Conservation (phyloP, 1,140 invertebrate species). For the Heliothis virescens region DNA sequence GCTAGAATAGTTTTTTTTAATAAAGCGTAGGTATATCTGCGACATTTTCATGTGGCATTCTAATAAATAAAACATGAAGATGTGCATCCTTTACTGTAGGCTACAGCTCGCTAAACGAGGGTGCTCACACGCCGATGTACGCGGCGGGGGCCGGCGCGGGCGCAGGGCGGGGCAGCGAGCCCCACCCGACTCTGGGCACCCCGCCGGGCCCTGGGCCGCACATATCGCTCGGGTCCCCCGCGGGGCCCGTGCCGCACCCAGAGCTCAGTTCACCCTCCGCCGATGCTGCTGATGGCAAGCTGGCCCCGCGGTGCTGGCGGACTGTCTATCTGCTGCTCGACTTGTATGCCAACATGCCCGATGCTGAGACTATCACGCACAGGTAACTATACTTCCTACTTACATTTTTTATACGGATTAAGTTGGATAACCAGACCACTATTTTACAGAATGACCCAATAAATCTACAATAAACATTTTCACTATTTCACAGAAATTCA, state of each 20-base stretch:
- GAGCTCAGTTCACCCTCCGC: conserved; percentile 59
- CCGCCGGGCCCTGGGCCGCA: conserved; percentile 47
- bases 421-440: too few relatives aligned
- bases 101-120: conserved; percentile 90
- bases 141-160: conserved; percentile 60
- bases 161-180: conserved; percentile 48
- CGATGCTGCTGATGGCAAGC: conserved; percentile 74
- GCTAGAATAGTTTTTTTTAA: too few relatives aligned
- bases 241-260: conserved; percentile 74
- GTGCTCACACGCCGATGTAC: conserved; percentile 90
- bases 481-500: neutral
- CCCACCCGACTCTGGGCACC: conserved; percentile 8
- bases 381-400: conserved; percentile 61
- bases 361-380: conserved; percentile 95
- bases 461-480: too few relatives aligned
- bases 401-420: too few relatives aligned
- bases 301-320: conserved; percentile 96
- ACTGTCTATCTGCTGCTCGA: conserved; percentile 97
- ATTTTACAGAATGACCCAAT: too few relatives aligned
- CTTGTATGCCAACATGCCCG: conserved; percentile 97
- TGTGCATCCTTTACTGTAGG: conserved; percentile 63
- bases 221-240: conserved; percentile 10
- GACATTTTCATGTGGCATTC: too few relatives aligned
- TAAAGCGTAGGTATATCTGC: too few relatives aligned
- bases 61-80: neutral